Base-by-base conservation (phyloP, 2,888 invertebrate species). In the Microchrysa polita region DNA sequence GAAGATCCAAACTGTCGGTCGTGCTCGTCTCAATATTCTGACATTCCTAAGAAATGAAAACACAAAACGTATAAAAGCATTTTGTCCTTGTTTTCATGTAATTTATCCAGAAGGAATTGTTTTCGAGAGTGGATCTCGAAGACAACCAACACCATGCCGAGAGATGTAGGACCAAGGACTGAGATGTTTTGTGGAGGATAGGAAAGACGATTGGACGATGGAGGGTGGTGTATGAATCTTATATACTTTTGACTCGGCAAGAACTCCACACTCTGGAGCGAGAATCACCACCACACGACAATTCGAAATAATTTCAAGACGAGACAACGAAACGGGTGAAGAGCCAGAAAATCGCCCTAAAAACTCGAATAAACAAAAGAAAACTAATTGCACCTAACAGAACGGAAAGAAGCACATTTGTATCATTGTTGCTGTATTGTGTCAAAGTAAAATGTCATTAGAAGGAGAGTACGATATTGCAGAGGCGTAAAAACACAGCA, bases 351-450 rank as follows among this genome's bases (percentile, higher is more conserved):
- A 34, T 34, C 27, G 27, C 27, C 27, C 48, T 61, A 61, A 40
- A 40, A 61, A 34, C 34, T 61, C 16, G 40, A 61, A 61, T 61
- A 61, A 61, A 42, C 34, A 61, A 42, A 40, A 34, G 40, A 61
- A 42, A 61, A 61, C 61, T 61, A 61, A 61, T 61, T 61, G 61
- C 61, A 61, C 61, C 61, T 61, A 61, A 61, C 61, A 61, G 61
- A 61, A 61, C 61, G 61, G 61, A 61, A 61, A 61, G 61, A 61
- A 61, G 16, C 40, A 61, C 61, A 61, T 61, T 61, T 34, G 34
- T 61, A 40, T 61, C 40, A 61, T 61, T 61, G 61, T 61, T 61
- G 61, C n/a, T 61, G 61, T 61, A 61, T 40, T 61, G 61, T 34
- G 27, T 40, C n/a, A 40, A n/a, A 40, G 34, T 61, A 27, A 61